Conservation (phyloP, 2,888 invertebrate species). For the Teleogryllus oceanicus region DNA sequence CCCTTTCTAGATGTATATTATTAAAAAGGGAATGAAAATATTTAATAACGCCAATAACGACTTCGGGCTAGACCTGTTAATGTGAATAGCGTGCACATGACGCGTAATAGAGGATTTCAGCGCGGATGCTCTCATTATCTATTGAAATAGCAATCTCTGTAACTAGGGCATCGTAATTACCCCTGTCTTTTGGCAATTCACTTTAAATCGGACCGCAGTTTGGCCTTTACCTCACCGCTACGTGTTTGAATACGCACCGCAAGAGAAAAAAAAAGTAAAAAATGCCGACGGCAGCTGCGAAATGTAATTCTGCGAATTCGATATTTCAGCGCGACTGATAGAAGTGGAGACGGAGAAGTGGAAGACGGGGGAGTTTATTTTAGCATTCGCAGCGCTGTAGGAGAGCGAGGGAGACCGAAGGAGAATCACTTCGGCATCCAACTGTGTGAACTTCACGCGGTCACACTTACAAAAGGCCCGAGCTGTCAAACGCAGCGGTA, state of each 20-base stretch:
- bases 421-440: not conserved
- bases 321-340: not conserved
- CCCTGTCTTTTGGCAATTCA: not conserved
- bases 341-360: not conserved
- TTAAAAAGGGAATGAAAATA: not conserved
- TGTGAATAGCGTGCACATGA: not conserved
- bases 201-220: not conserved
- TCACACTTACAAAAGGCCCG: not conserved
- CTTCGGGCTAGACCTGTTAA: not conserved
- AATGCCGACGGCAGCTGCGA: not conserved
- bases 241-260: not conserved
- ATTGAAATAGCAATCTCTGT: not conserved
- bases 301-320: conserved; percentile 6
- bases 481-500: no score
- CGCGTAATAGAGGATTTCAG: not conserved
- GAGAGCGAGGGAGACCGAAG: not conserved
- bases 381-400: no score
- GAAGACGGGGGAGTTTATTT: not conserved
- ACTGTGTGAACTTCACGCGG: not conserved
- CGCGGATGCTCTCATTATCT: not conserved
- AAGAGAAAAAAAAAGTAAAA: not conserved
- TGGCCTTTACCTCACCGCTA: not conserved
- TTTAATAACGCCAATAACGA: not conserved
- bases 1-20: not conserved
- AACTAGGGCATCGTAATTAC: not conserved